Evolutionary conservation across 2,888 invertebrate species (phyloP).

Genomic region (Mantis religiosa): DNA sequence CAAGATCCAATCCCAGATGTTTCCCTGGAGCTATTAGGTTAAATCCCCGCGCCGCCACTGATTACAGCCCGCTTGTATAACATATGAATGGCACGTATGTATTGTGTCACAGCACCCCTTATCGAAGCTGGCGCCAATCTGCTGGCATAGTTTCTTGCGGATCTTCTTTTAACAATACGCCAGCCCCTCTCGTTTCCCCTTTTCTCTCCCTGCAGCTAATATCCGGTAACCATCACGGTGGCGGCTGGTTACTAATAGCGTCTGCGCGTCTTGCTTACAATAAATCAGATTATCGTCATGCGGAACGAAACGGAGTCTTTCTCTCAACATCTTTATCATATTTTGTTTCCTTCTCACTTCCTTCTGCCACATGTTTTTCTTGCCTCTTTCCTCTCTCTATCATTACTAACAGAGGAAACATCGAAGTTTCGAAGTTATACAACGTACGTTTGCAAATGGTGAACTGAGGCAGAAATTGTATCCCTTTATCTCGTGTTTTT

Average conservation of each 20-base stretch:
- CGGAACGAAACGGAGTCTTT: not conserved
- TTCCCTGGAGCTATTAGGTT: not conserved
- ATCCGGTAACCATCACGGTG: not conserved
- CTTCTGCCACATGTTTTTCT: not conserved
- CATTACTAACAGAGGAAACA: no score
- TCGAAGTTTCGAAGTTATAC: not conserved
- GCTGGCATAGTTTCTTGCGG: not conserved
- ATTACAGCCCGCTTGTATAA: not conserved
- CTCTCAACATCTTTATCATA: not conserved
- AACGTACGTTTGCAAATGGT: not conserved
- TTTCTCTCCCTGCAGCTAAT: not conserved
- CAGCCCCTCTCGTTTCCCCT: not conserved
- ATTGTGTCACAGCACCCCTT: not conserved
- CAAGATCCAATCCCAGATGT: not conserved
- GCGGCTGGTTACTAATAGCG: not conserved
- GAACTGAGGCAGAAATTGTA: not conserved
- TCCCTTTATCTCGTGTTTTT: no score
- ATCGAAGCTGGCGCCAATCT: not conserved
- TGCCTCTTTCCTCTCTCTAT: not conserved
- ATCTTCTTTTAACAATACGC: not conserved
- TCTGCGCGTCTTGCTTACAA: not conserved
- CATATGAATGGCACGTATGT: not conserved
- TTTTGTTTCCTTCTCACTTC: not conserved
- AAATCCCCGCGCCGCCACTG: not conserved
- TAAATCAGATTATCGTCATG: slow-evolving; percentile 16